Percentiles rank a stretch among this genome's conserved stretches.
Evolutionary conservation across 2,113 vertebrate genomes (phyloP).

Genomic region (Tragelaphus imberbis): DNA sequence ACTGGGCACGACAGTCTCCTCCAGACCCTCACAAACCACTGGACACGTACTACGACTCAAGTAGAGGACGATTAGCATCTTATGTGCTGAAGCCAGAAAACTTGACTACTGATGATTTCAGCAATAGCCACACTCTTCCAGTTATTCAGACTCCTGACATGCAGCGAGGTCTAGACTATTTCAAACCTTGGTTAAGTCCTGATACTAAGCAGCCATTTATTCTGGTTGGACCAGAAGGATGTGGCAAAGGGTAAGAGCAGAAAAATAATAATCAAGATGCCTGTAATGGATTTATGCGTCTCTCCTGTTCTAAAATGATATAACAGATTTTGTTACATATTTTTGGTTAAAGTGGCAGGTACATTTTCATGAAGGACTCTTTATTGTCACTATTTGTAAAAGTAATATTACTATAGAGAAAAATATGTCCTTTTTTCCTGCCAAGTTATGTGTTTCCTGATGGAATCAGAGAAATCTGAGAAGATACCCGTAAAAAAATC

Average conservation of each 20-base stretch:
- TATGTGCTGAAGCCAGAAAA: constrained; percentile 86
- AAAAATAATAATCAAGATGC: neutral
- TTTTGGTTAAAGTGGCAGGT: neutral
- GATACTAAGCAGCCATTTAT: constrained; percentile 93
- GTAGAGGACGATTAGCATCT: constrained; percentile 81
- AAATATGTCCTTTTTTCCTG: neutral
- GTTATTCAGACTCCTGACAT: constrained; percentile 94
- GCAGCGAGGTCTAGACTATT: constrained; percentile 91
- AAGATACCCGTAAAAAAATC: neutral
- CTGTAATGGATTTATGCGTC: neutral
- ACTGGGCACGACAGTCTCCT: constrained; percentile 89
- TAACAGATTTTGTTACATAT: neutral
- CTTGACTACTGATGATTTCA: constrained; percentile 87
- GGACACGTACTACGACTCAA: constrained; percentile 87
- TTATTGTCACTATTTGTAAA: neutral
- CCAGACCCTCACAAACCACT: constrained; percentile 88
- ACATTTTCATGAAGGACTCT: neutral
- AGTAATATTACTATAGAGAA: neutral
- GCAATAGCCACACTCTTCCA: constrained; percentile 84
- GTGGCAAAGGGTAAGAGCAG: constrained; percentile 93
- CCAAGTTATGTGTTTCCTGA: neutral
- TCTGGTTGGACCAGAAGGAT: constrained; percentile 96
- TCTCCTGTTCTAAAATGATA: neutral
- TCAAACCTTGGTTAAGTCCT: constrained; percentile 90
- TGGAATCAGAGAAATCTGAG: neutral